Evolutionary conservation across 2,113 vertebrate species (phyloP), one percentile per base, ranked within the genome.

Genomic region (Vulpes vulpes): DNA sequence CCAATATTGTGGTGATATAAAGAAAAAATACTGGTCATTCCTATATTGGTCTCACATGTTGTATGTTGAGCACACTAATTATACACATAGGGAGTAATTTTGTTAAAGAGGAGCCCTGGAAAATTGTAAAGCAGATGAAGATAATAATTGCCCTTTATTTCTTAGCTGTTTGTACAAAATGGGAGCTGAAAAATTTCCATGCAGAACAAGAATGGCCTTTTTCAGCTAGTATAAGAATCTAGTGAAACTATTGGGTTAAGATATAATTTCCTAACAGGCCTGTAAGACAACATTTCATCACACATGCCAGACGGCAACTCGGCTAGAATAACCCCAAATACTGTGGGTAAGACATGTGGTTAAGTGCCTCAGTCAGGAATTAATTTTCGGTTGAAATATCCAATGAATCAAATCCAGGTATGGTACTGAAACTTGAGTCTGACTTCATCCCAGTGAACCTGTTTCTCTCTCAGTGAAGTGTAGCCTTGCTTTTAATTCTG

Each of bases 91-190:
- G 38, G 51, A 92, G 25, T 23, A 53, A 95, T 71, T 92, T 76
- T 92, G 35, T 95, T 90, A 71, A 91, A 74, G 30, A 78, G 10
- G 20, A 84, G 35, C 51, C 94, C 32, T 65, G n/a, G 59, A 96
- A 95, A 89, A 95, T 69, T 67, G 30, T 89, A 91, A 95, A 69
- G 59, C 43, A 64, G 12, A 38, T 73, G 3, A 94, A 69, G 51
- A 69, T 62, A 93, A 87, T 90, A 94, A 87, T 62, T 81, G 35
- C 3, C 53, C 65, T 93, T 49, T 57, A 30, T 91, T 92, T 81
- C 59, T 65, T 62, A 85, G 51, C 30, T 92, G 9, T 89, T 81
- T 57, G 7, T 81, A 80, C 23, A 85, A 92, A 97, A 96, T 35
- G 19, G 91, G 25, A 92, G 20, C 65, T 96, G 59, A 32, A 76